Percentiles rank a stretch among this genome's conserved stretches.
Conservation (phyloP, 2,113 vertebrate species). For the Tinamus guttatus region DNA sequence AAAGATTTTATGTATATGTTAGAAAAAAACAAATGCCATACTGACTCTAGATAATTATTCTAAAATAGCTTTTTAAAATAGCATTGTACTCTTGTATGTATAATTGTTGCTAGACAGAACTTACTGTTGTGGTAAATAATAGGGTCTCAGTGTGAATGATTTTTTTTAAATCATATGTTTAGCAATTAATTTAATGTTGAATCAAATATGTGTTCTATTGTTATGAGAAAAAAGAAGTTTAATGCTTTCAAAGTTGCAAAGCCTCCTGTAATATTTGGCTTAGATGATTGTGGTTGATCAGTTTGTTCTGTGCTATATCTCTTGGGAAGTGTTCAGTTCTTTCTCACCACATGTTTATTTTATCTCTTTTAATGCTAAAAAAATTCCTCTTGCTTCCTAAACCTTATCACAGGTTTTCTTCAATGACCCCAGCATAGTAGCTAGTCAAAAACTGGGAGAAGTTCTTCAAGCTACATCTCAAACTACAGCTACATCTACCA, state of each 20-base stretch:
- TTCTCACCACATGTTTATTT: background rate
- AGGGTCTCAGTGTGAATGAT: background rate
- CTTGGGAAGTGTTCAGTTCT: background rate
- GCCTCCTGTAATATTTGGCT: background rate
- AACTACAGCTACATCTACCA: no score
- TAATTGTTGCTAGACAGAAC: background rate
- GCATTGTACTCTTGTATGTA: fast-evolving
- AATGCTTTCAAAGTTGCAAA: background rate
- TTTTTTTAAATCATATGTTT: background rate
- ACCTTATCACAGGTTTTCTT: background rate
- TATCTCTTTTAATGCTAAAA: background rate
- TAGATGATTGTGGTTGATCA: background rate
- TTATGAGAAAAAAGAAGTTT: background rate
- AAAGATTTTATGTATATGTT: background rate
- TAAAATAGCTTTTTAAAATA: background rate
- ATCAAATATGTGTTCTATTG: background rate
- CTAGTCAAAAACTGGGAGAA: background rate
- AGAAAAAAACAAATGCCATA: background rate
- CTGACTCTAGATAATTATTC: background rate
- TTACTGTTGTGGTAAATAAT: background rate
- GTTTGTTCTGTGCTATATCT: background rate
- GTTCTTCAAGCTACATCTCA: background rate
- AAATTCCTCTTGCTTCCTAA: background rate
- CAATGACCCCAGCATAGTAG: background rate
- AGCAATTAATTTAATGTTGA: background rate